Evolutionary conservation across 2,888 invertebrate genomes (phyloP), one percentile per base, ranked within the genome.

Genomic region (Selenia dentaria): DNA sequence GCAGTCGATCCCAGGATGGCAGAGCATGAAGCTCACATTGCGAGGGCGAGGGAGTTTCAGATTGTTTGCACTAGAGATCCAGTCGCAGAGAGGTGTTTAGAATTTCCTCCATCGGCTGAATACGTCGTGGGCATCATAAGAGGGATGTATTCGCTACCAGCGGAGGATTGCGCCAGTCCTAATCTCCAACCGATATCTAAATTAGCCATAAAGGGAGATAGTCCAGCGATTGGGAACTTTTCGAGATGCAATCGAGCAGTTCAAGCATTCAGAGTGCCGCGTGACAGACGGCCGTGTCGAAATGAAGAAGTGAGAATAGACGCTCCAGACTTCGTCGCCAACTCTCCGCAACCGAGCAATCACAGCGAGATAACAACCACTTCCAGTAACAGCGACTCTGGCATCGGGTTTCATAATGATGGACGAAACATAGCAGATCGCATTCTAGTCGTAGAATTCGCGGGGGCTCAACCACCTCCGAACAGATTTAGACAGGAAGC

Each of bases 311-410:
- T 59, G 0, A 69, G 83, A 18, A 46, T 78, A 24, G 88, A 92
- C 42, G 85, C 84, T 10, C 89, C 91, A 18, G 92, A 92, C 40
- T 85, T 92, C 31, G 82, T 93, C 0, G 94, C 95, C 0, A 94
- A 95, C 64, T 97, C 97, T 0, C 96, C 97, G 0, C 96, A 96
- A 61, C 96, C 96, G 0, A 96, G 96, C 72, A 94, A 94, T 66
- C 94, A 95, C 51, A 96, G 96, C 66, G 96, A 95, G 59, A 92
- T 95, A 5, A 95, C 95, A 0, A 94, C 94, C 0, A 95, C 96
- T 11, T 97, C 97, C 0, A 97, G 97, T 62, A 98, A 98, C 77
- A 97, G 97, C 43, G 98, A 98, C 76, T 98, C 98, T 1, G 98
- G 98, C 0, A 97, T 98, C 50, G 98, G 98, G 0, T 98, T 98